Percentiles rank a stretch among this genome's conserved stretches.
Conservation (phyloP, 2,113 vertebrate genomes). For the Mandrillus leucophaeus region DNA sequence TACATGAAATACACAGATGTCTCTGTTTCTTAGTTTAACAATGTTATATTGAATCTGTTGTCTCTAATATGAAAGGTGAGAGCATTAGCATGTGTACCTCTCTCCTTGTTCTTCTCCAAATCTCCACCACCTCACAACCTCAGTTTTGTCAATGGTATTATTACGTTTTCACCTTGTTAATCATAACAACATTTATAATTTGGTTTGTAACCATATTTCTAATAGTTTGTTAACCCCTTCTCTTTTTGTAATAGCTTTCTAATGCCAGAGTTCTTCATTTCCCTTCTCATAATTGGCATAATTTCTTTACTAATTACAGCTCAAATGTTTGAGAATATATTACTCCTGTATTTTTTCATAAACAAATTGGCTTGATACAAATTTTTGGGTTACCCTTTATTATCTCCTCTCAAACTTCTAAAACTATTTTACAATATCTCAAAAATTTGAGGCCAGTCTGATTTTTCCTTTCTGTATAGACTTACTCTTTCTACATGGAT, state of each 20-base stretch:
- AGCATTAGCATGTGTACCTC: background rate
- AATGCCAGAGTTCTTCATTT: background rate
- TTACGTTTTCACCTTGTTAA: background rate
- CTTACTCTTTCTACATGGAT: background rate
- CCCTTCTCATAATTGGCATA: background rate
- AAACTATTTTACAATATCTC: background rate
- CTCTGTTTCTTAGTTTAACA: background rate
- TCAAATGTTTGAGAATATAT: constrained; percentile 14
- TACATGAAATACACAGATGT: background rate
- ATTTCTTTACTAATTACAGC: background rate
- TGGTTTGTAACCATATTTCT: background rate
- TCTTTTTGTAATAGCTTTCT: background rate
- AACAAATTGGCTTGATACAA: background rate
- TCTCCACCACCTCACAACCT: background rate
- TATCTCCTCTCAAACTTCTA: background rate
- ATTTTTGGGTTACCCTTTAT: background rate
- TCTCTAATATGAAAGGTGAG: background rate
- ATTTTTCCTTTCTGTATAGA: background rate
- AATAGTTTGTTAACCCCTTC: background rate
- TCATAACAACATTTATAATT: background rate
- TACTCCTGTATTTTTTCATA: constrained; percentile 37
- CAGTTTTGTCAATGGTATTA: background rate
- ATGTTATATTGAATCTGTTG: background rate
- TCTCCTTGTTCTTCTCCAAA: background rate
- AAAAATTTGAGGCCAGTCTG: background rate